Conservation (phyloP, 2,113 vertebrate species). For the Stercorarius parasiticus region DNA sequence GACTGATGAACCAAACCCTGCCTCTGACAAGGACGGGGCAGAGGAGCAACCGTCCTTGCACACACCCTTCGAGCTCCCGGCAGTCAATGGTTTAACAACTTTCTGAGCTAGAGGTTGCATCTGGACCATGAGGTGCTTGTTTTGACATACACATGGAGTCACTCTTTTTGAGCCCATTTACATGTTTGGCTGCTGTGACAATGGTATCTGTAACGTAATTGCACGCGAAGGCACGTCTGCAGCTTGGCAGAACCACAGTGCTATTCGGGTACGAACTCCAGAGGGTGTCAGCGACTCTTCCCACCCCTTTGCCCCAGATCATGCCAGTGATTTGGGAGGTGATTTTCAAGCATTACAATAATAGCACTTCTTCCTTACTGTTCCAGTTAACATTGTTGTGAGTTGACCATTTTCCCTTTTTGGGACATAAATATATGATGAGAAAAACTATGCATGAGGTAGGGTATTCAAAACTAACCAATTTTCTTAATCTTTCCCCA, state of each 20-base stretch:
- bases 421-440: not conserved
- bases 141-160: not conserved
- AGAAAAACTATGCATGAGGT: not conserved
- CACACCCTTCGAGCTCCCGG: accelerated
- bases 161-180: not conserved
- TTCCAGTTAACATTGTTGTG: not conserved
- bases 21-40: accelerated
- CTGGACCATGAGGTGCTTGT: not conserved
- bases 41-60: not conserved
- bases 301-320: not conserved
- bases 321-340: not conserved
- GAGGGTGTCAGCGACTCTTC: not conserved
- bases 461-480: not conserved
- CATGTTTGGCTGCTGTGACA: not conserved
- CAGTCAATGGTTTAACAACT: not conserved
- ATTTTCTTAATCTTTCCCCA: not conserved
- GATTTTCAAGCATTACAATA: not conserved
- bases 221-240: accelerated
- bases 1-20: not conserved
- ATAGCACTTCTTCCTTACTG: not conserved
- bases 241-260: not conserved
- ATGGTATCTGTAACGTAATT: accelerated
- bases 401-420: not conserved
- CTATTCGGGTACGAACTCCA: accelerated
- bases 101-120: not conserved